phyloP scores from a whole-genome alignment of 2,888 invertebrate genomes.

The Megastigmus dorsalis region DNA sequence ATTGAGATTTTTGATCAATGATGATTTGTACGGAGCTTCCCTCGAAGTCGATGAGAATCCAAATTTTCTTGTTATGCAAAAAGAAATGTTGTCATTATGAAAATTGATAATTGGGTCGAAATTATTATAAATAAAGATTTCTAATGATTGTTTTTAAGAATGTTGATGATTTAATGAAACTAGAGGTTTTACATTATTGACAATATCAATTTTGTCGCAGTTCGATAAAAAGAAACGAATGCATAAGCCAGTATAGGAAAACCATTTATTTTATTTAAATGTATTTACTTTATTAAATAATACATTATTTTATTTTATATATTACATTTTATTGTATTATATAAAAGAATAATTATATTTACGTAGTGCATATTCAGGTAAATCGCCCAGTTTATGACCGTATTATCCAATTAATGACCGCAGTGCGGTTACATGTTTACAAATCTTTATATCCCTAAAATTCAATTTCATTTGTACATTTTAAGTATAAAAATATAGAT shows the following conservation, averaged over 20 bases:
- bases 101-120: slow-evolving; percentile 2
- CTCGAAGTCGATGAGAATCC: neutral
- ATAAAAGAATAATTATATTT: neutral
- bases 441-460: too few species aligned
- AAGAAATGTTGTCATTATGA: neutral
- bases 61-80: neutral
- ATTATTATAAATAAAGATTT: neutral
- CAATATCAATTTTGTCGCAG: slow-evolving; percentile 18
- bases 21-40: slow-evolving; percentile 16
- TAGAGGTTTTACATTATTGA: neutral
- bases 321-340: neutral
- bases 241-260: neutral
- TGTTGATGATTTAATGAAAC: slow-evolving; percentile 3
- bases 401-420: too few species aligned
- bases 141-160: neutral
- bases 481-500: too few species aligned
- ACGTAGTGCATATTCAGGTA: too few species aligned
- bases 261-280: neutral
- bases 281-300: neutral
- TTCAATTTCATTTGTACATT: too few species aligned
- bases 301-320: neutral
- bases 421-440: too few species aligned
- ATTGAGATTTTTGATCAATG: too few species aligned
- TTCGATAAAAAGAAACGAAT: neutral
- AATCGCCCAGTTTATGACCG: too few species aligned